These are phyloP conservation scores for Fringilla coelebs DNA, from an alignment of 2,797 vertebrate species.

Conservation along the genomic window DNA sequence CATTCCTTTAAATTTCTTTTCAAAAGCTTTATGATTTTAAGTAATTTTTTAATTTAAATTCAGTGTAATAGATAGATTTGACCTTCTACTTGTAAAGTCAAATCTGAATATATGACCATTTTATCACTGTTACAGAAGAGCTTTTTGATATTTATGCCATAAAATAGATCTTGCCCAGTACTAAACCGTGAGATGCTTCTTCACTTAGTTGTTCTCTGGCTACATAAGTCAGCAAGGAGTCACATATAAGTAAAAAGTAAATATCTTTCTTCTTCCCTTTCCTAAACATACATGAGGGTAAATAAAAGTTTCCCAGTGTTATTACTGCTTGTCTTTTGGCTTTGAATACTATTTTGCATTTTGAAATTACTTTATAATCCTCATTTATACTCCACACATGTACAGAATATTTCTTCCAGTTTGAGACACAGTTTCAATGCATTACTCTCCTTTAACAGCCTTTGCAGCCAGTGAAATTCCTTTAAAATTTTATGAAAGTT, in stretches of 20 bases:
- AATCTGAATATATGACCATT: neutral
- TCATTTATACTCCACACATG: neutral
- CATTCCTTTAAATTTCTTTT: neutral
- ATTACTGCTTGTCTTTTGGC: neutral
- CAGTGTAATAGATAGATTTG: neutral
- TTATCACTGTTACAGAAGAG: neutral
- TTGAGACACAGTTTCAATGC: neutral
- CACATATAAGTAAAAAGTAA: neutral
- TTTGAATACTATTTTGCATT: neutral
- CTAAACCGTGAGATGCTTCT: neutral
- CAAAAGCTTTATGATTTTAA: neutral
- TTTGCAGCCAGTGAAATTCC: neutral
- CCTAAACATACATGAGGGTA: neutral
- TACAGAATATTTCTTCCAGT: neutral
- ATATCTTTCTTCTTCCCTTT: neutral
- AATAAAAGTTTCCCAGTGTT: neutral
- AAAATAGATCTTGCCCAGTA: neutral
- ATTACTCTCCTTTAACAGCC: neutral
- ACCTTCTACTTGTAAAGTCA: neutral
- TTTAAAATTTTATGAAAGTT: neutral
- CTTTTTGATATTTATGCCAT: neutral
- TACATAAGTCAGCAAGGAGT: neutral
- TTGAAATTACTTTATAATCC: neutral
- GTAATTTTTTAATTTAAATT: neutral
- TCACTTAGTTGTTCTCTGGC: neutral